Conservation (phyloP, 2,797 vertebrate genomes). For the Poeciliopsis infans region DNA sequence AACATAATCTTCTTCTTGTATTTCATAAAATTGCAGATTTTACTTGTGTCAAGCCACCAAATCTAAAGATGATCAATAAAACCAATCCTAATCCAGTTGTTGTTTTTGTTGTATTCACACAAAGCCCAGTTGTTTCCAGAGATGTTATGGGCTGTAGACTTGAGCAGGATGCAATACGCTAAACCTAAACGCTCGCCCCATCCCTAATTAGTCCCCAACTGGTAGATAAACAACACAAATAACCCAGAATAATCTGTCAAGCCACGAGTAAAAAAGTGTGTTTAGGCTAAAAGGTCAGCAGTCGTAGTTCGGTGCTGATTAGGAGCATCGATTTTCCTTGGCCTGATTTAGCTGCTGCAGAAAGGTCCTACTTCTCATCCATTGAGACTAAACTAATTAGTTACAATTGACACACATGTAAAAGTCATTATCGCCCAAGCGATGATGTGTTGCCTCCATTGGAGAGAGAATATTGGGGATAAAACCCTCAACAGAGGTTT, state of each 20-base stretch:
- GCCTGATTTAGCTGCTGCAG: constrained; percentile 4
- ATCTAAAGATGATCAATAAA: background rate
- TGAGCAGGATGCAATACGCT: background rate
- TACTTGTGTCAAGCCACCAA: background rate
- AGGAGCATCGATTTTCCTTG: background rate
- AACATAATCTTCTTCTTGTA: background rate
- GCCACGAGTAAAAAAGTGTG: background rate
- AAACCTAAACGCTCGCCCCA: background rate
- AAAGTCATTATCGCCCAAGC: constrained; percentile 6
- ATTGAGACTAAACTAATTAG: constrained; percentile 7
- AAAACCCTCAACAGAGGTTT: background rate
- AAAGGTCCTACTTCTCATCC: background rate
- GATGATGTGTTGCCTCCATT: too few species aligned
- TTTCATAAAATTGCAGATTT: background rate
- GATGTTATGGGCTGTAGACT: background rate
- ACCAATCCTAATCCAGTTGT: background rate
- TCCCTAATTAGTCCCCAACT: constrained; percentile 1
- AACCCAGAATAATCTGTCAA: background rate
- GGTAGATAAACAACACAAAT: background rate
- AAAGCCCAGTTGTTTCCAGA: background rate
- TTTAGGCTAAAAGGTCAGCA: constrained; percentile 5
- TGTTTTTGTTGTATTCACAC: background rate
- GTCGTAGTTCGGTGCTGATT: background rate
- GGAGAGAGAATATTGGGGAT: background rate
- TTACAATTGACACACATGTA: constrained; percentile 1